Conservation (phyloP, 2,888 invertebrate species). For the Netelia fuscicornis region DNA sequence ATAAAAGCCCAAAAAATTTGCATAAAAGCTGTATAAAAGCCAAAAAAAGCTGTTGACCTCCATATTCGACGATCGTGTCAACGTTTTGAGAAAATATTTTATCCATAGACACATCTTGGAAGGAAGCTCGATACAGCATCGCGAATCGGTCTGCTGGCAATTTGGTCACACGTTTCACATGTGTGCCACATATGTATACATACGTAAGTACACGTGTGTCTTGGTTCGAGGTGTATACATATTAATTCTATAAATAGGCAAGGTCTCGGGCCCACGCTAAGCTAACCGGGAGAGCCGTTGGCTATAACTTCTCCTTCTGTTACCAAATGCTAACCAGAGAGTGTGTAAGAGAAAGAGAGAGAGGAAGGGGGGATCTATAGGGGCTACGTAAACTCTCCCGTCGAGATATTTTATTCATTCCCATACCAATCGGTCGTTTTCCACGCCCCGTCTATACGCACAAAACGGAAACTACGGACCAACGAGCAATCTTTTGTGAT, state of each 20-base stretch:
- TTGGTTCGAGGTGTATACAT: constrained; percentile 69
- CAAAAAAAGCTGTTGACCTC: constrained; percentile 9
- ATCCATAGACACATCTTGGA: not conserved
- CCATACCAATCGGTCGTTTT: constrained; percentile 60
- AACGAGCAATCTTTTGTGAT: constrained; percentile 9
- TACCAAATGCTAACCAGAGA: constrained; percentile 65
- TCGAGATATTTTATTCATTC: constrained; percentile 75
- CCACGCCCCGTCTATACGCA: constrained; percentile 13
- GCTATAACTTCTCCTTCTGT: constrained; percentile 57
- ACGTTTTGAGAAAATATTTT: not conserved
- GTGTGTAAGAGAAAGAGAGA: too few species aligned
- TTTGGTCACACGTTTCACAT: constrained; percentile 44
- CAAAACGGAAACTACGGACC: constrained; percentile 54
- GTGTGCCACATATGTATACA: constrained; percentile 18
- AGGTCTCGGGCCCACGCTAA: constrained; percentile 79
- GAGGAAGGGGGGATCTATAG: not conserved
- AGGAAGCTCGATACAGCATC: constrained; percentile 20
- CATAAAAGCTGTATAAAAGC: not conserved
- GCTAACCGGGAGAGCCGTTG: constrained; percentile 74
- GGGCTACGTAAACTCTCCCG: constrained; percentile 67
- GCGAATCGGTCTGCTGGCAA: constrained; percentile 45
- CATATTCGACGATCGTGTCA: constrained; percentile 13
- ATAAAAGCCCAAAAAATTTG: too few species aligned
- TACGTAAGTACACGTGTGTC: constrained; percentile 61
- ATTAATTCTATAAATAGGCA: constrained; percentile 81